Conservation (phyloP, 2,113 vertebrate species). For the Tragelaphus scriptus region DNA sequence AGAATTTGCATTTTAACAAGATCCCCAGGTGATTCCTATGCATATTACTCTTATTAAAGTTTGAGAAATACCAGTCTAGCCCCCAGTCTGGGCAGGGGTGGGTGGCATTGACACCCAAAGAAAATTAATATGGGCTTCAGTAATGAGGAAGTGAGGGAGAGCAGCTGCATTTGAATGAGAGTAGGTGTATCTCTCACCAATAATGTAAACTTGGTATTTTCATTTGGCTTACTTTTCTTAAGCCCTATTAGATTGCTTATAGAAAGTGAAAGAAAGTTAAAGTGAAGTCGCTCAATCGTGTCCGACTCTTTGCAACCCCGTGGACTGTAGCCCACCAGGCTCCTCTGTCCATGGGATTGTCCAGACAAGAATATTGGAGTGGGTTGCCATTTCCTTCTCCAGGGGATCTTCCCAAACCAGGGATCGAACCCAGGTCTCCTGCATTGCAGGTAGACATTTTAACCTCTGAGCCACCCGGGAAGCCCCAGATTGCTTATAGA, state of each 20-base stretch:
- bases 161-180: background rate
- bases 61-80: background rate
- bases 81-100: background rate
- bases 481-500: background rate
- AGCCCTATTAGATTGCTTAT: background rate
- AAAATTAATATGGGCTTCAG: background rate
- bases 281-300: no score
- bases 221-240: slow-evolving; percentile 12
- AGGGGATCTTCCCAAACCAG: no score
- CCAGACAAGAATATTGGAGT: no score
- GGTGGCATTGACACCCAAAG: background rate
- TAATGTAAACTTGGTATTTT: background rate
- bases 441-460: no score
- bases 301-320: no score
- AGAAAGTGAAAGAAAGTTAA: no score
- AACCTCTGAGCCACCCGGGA: no score
- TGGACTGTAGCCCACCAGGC: no score
- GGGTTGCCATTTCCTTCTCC: no score
- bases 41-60: background rate
- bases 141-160: background rate
- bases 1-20: slow-evolving; percentile 55
- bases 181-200: background rate
- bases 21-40: slow-evolving; percentile 5
- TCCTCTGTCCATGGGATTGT: no score
- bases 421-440: no score